phyloP scores from a whole-genome alignment of 2,113 vertebrate species.

The Bufo bufo region DNA sequence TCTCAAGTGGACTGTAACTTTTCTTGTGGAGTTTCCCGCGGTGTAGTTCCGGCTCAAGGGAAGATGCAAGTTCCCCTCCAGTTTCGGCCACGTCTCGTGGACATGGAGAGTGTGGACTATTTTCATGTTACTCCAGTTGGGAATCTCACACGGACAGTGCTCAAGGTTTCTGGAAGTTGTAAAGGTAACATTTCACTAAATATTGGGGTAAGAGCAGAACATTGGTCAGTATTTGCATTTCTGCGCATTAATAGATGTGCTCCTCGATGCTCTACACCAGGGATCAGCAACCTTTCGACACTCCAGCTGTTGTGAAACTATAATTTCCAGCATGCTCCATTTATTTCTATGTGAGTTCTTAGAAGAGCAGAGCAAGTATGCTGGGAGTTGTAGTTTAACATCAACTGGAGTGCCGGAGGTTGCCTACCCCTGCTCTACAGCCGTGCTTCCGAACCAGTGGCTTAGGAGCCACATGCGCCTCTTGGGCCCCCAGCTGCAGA shows the following conservation, averaged over 20 bases:
- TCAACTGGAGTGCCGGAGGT: too few species aligned
- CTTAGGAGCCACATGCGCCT: too few species aligned
- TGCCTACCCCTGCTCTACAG: too few species aligned
- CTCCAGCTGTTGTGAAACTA: too few species aligned
- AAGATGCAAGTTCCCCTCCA: slow-evolving; percentile 68
- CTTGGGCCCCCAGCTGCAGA: too few species aligned
- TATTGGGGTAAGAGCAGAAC: too few species aligned
- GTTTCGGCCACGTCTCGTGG: slow-evolving; percentile 79
- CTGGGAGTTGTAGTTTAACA: too few species aligned
- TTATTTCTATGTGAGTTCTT: too few species aligned
- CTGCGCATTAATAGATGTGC: not conserved
- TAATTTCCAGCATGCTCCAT: too few species aligned
- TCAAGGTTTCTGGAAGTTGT: slow-evolving; percentile 84
- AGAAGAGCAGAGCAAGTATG: too few species aligned
- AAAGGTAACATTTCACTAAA: slow-evolving; percentile 72
- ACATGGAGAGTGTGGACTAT: slow-evolving; percentile 79
- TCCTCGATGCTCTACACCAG: not conserved
- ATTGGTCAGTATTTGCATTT: not conserved
- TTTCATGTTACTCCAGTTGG: slow-evolving; percentile 76
- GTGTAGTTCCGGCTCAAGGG: slow-evolving; percentile 72
- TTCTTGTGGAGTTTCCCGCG: slow-evolving; percentile 69
- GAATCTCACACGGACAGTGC: slow-evolving; percentile 68
- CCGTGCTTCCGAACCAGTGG: too few species aligned
- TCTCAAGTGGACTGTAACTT: slow-evolving; percentile 73
- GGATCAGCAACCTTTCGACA: too few species aligned